Evolutionary conservation across 53 echinoderm and acorn worm species (phyloP), one percentile per base, ranked within the genome.

Genomic region (Arbacia lixula): DNA sequence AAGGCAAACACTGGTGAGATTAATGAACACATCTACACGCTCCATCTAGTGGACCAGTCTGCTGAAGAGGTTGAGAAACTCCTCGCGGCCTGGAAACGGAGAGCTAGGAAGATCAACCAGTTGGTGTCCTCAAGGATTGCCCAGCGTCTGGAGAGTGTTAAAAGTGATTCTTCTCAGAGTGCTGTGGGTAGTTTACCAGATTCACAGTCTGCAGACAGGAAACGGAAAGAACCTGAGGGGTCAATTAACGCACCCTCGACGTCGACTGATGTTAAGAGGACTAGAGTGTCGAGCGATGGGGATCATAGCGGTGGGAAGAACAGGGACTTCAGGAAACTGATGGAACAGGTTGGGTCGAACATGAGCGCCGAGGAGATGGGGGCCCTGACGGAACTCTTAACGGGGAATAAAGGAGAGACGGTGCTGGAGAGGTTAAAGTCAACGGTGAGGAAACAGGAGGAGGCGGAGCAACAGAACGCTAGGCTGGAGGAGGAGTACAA

Each of bases 401-500:
- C 24, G 4, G 60, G 60, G 5, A 60, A 25, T 22, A 54, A 54
- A 53, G 79, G 79, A 17, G 54, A 75, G 75, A 78, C 38, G 37
- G 60, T 78, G 26, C 60, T 78, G 33, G 79, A 78, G 12, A 78
- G 79, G 60, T 29, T 78, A 3, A 36, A 39, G n/a, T 78, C 79
- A 25, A 78, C 58, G 0, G 41, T 57, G 28, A 78, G 60, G 60
- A 74, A 86, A 25, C 69, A 86, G 61, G 76, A 86, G 51, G 86
- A 86, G 33, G 38, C 12, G 31, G 64, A 60, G 8, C 39, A 75
- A 46, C 50, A 75, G 25, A 75, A 60, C 24, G 86, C 76, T 20
- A 64, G 63, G 68, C 52, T 75, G 28, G 86, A 86, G 62, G 76
- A 53, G 52, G 75, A 62, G 51, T 78, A 78, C 61, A 78, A 78